Conservation (phyloP, 1,140 invertebrate species). For the Atta cephalotes region DNA sequence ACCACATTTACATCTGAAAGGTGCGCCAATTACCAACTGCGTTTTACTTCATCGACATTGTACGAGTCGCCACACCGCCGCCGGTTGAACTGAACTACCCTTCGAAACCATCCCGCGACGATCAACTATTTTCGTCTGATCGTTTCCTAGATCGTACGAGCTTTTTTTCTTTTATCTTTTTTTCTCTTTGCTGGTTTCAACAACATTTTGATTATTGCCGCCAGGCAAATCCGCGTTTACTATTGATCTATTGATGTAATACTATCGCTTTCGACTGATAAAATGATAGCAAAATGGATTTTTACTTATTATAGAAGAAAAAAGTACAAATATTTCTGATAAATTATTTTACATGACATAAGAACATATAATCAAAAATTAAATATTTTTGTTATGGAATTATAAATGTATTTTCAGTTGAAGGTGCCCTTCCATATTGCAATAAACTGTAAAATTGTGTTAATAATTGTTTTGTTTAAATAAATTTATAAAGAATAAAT, state of each 20-base stretch:
- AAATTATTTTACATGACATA: not conserved
- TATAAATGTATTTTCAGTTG: not conserved
- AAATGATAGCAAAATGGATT: not conserved
- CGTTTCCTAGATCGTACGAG: conserved; percentile 31
- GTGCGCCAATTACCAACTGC: conserved; percentile 80
- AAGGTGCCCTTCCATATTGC: not conserved
- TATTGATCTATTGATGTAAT: not conserved
- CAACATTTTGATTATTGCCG: conserved; percentile 18
- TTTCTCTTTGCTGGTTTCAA: not conserved
- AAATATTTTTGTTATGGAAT: conserved; percentile 4
- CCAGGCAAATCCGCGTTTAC: not conserved
- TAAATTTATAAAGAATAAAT: not conserved
- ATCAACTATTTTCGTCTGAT: conserved; percentile 63
- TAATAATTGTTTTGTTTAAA: not conserved
- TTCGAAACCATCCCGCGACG: conserved; percentile 48
- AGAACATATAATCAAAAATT: not conserved
- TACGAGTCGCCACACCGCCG: conserved; percentile 58
- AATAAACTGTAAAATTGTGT: not conserved
- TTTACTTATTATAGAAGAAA: not conserved
- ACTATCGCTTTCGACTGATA: conserved; percentile 1
- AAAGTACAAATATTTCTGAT: not conserved
- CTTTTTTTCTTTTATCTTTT: not conserved
- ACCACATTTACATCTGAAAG: conserved; percentile 84
- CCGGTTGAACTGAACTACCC: conserved; percentile 7
- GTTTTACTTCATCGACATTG: conserved; percentile 80